Evolutionary conservation across 2,888 invertebrate genomes (phyloP).

Genomic region (Microplitis manilae): DNA sequence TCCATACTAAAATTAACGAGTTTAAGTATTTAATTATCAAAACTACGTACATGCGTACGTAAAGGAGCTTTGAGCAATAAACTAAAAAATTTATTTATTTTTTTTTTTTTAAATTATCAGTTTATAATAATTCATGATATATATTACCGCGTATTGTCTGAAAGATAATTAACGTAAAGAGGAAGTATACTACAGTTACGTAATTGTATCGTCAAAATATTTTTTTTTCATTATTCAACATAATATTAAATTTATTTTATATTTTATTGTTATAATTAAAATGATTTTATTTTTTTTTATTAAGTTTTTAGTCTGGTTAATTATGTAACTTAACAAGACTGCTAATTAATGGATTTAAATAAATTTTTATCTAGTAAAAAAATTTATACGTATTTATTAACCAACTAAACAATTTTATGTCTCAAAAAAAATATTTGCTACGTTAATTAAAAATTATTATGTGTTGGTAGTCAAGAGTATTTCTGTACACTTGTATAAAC

Average conservation of each 20-base stretch:
- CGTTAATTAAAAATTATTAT: not conserved
- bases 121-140: not conserved
- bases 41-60: not conserved
- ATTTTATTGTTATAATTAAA: not conserved
- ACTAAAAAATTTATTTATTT: not conserved
- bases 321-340: not conserved
- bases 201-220: not conserved
- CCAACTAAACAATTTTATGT: not conserved
- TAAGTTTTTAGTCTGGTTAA: not conserved
- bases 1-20: constrained; percentile 3
- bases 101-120: not conserved
- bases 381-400: too few species aligned
- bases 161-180: not conserved
- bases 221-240: not conserved
- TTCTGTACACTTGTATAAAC: not conserved
- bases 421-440: not conserved
- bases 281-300: not conserved
- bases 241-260: not conserved
- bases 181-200: not conserved
- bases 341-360: not conserved
- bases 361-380: not conserved
- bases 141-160: not conserved
- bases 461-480: not conserved
- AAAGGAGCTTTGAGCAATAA: not conserved
- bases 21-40: not conserved